Evolutionary conservation across 2,113 vertebrate species (phyloP).

Genomic region (Corythaixoides concolor): DNA sequence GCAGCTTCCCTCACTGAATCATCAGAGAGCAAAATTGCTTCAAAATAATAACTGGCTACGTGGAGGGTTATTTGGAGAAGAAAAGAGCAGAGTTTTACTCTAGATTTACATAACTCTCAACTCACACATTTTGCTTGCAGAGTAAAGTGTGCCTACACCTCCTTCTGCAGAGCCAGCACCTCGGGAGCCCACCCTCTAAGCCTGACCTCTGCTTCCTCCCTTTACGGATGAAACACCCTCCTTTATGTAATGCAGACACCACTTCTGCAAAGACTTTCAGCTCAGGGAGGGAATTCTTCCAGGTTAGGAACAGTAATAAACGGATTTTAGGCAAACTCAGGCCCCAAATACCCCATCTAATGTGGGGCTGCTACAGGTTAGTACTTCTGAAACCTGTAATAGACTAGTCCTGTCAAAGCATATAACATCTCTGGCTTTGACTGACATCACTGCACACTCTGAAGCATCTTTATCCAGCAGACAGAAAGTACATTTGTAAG

Average conservation of each 20-base stretch:
- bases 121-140: background rate
- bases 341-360: background rate
- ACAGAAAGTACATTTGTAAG: conserved; percentile 22
- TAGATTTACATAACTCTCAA: conserved; percentile 21
- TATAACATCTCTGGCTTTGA: conserved; percentile 2
- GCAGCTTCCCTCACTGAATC: conserved; percentile 33
- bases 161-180: background rate
- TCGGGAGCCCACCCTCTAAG: background rate
- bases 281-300: conserved; percentile 5
- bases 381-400: conserved; percentile 39
- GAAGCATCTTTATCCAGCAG: background rate
- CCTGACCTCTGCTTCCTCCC: background rate
- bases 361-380: conserved; percentile 30
- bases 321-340: conserved; percentile 31
- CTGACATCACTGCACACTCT: background rate
- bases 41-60: conserved; percentile 32
- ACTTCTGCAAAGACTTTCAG: conserved; percentile 39
- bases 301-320: conserved; percentile 9
- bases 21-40: conserved; percentile 61
- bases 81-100: background rate
- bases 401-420: conserved; percentile 55
- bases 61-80: background rate
- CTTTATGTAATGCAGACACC: background rate
- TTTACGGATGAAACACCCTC: background rate
- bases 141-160: background rate